phyloP scores from a whole-genome alignment of 2,113 vertebrate species.

The Lagopus leucura region DNA sequence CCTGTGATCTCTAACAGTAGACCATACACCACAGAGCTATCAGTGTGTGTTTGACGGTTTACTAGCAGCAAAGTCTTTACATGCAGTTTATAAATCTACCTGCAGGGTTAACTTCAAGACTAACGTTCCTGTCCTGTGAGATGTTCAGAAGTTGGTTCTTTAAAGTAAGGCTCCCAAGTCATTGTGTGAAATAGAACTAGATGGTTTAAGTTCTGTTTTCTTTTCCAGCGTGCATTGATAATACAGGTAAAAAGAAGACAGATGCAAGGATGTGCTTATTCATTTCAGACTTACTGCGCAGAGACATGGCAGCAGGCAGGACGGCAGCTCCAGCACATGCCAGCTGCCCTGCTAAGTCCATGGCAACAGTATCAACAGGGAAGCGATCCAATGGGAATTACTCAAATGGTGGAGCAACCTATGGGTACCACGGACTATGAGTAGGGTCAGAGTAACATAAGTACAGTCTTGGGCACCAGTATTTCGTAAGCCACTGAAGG shows the following conservation, averaged over 20 bases:
- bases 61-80: neutral
- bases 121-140: neutral
- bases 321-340: accelerated
- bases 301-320: no score
- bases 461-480: neutral
- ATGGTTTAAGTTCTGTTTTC: neutral
- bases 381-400: neutral
- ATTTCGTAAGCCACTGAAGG: neutral
- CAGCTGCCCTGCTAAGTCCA: neutral
- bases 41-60: neutral
- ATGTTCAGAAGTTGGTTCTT: neutral
- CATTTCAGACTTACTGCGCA: neutral
- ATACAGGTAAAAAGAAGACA: neutral
- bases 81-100: neutral
- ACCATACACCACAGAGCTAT: neutral
- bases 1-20: neutral
- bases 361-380: neutral
- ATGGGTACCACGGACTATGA: neutral
- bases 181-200: neutral
- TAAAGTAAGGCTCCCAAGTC: neutral
- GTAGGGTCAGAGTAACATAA: neutral
- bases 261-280: neutral
- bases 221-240: neutral
- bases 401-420: neutral
- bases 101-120: neutral